Conservation (phyloP, 2,113 vertebrate genomes). For the Xenopus borealis region DNA sequence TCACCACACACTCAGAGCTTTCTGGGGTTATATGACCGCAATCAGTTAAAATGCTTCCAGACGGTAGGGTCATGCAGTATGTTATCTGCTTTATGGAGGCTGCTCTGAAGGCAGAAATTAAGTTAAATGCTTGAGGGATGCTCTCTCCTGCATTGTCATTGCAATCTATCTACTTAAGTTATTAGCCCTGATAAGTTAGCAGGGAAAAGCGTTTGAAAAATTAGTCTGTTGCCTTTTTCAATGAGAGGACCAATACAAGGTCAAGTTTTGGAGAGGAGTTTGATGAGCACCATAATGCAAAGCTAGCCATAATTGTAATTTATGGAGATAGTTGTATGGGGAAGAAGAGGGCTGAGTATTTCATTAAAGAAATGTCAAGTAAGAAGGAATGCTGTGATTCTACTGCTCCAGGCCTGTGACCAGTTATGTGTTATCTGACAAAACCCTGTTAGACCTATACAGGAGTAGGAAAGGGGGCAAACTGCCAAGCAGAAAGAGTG, state of each 20-base stretch:
- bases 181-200: slow-evolving; percentile 11
- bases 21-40: slow-evolving; percentile 31
- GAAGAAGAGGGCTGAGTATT: background rate
- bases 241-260: background rate
- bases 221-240: background rate
- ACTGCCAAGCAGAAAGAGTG: slow-evolving; percentile 14
- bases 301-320: background rate
- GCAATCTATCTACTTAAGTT: slow-evolving; percentile 16
- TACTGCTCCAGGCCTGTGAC: background rate
- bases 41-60: slow-evolving; percentile 43
- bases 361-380: background rate
- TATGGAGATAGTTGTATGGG: background rate
- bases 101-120: background rate
- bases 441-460: slow-evolving; percentile 7
- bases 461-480: slow-evolving; percentile 2
- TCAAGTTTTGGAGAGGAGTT: slow-evolving; percentile 1
- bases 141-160: slow-evolving; percentile 1
- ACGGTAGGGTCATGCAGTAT: slow-evolving; percentile 13
- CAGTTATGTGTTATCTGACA: slow-evolving; percentile 28
- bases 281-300: background rate
- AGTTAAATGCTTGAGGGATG: slow-evolving; percentile 23
- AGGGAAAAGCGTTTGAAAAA: slow-evolving; percentile 14
- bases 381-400: background rate
- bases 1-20: slow-evolving; percentile 31
- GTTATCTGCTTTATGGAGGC: slow-evolving; percentile 18